phyloP scores from a whole-genome alignment of 2,888 invertebrate genomes.

The Priocnemis perturbator region DNA sequence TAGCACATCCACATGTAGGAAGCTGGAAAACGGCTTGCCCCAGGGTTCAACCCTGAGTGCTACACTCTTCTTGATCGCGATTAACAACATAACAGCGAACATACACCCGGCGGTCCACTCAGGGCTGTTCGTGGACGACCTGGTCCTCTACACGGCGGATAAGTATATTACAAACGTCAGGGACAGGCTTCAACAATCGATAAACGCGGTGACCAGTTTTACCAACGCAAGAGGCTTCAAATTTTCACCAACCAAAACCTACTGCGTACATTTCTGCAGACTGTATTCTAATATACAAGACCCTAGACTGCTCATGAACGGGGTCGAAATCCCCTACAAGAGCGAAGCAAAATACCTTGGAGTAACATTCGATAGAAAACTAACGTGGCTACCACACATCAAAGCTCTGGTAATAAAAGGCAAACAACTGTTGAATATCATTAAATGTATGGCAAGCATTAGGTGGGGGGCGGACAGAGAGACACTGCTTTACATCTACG shows the following conservation, averaged over 20 bases:
- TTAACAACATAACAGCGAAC: not conserved
- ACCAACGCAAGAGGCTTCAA: constrained; percentile 9
- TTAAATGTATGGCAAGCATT: constrained; percentile 5
- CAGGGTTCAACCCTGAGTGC: not conserved
- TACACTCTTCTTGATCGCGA: not conserved
- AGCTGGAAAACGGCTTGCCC: not conserved
- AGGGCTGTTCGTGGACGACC: not conserved
- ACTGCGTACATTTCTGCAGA: constrained; percentile 12
- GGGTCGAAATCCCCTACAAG: not conserved
- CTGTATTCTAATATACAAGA: not conserved
- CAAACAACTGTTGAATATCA: constrained; percentile 1
- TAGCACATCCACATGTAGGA: not conserved
- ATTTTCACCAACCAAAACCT: constrained; percentile 13
- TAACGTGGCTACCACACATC: not conserved
- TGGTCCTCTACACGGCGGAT: not conserved
- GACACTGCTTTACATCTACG: constrained; percentile 28
- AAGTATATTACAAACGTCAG: not conserved
- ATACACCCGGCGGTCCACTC: not conserved
- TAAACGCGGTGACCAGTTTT: not conserved
- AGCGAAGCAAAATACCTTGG: not conserved
- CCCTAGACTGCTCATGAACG: not conserved
- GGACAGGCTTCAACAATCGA: not conserved
- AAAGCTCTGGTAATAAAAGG: constrained; percentile 2
- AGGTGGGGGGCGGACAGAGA: constrained; percentile 20
- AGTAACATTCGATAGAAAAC: constrained; percentile 1